These are phyloP conservation scores for Luperina nickerlii DNA, from an alignment of 2,888 invertebrate species.

Conservation along the genomic window DNA sequence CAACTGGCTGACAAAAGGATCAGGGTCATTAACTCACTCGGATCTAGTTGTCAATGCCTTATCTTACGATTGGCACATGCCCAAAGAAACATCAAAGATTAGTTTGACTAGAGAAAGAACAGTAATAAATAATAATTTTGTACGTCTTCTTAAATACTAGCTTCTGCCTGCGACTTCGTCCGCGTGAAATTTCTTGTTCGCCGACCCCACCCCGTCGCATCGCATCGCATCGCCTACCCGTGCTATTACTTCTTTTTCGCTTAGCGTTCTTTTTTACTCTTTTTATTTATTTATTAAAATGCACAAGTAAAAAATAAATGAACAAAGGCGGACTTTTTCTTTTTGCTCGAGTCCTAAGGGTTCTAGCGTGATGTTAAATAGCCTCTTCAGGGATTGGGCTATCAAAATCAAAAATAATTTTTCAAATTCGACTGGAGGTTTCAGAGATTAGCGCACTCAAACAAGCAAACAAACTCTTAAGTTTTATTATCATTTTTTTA, in stretches of 20 bases:
- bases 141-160: background rate
- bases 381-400: background rate
- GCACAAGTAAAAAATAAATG: too few relatives aligned
- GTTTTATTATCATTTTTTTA: background rate
- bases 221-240: too few relatives aligned
- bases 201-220: too few relatives aligned
- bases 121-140: background rate
- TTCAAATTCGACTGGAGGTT: background rate
- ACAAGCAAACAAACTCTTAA: too few relatives aligned
- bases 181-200: background rate
- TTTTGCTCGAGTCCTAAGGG: too few relatives aligned
- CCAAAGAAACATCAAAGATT: slow-evolving; percentile 1
- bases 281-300: too few relatives aligned
- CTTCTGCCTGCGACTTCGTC: background rate
- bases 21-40: slow-evolving; percentile 40
- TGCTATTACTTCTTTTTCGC: too few relatives aligned
- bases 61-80: slow-evolving; percentile 39
- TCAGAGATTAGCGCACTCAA: background rate
- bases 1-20: slow-evolving; percentile 19
- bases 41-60: slow-evolving; percentile 4
- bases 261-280: too few relatives aligned
- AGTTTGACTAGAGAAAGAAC: background rate
- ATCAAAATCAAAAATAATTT: background rate
- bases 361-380: background rate
- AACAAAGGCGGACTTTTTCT: too few relatives aligned